Evolutionary conservation across 2,888 invertebrate species (phyloP).

Genomic region (Cephus runcator): DNA sequence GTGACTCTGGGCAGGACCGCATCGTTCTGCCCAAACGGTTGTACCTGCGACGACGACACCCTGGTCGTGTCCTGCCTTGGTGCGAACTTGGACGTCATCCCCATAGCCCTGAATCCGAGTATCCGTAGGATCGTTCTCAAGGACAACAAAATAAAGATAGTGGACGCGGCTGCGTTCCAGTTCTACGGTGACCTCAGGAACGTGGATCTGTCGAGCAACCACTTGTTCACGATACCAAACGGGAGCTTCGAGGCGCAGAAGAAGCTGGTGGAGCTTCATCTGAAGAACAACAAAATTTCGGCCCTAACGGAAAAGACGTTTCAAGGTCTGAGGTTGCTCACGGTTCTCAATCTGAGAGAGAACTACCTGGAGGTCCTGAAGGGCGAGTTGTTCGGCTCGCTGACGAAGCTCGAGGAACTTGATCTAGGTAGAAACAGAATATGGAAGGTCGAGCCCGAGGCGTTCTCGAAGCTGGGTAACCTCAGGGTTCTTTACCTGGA

Average conservation of each 20-base stretch:
- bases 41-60: conserved; percentile 90
- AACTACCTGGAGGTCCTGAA: conserved; percentile 85
- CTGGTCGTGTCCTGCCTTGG: conserved; percentile 87
- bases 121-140: conserved; percentile 86
- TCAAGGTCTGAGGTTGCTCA: conserved; percentile 79
- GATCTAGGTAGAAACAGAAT: conserved; percentile 89
- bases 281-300: conserved; percentile 88
- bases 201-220: conserved; percentile 86
- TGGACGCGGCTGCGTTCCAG: conserved; percentile 85
- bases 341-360: conserved; percentile 82
- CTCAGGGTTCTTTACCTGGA: conserved; percentile 84
- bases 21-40: conserved; percentile 86
- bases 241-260: conserved; percentile 84
- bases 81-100: conserved; percentile 88
- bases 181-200: conserved; percentile 89
- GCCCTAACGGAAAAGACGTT: conserved; percentile 83
- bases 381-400: conserved; percentile 77
- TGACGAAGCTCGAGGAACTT: conserved; percentile 83
- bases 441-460: conserved; percentile 79
- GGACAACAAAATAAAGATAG: conserved; percentile 87
- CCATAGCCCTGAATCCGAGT: conserved; percentile 91
- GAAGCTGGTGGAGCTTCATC: conserved; percentile 83
- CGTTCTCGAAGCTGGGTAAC: conserved; percentile 81
- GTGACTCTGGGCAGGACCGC: conserved; percentile 56
- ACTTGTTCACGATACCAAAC: conserved; percentile 82